Conservation (phyloP, 2,797 vertebrate genomes). For the Catharus ustulatus region DNA sequence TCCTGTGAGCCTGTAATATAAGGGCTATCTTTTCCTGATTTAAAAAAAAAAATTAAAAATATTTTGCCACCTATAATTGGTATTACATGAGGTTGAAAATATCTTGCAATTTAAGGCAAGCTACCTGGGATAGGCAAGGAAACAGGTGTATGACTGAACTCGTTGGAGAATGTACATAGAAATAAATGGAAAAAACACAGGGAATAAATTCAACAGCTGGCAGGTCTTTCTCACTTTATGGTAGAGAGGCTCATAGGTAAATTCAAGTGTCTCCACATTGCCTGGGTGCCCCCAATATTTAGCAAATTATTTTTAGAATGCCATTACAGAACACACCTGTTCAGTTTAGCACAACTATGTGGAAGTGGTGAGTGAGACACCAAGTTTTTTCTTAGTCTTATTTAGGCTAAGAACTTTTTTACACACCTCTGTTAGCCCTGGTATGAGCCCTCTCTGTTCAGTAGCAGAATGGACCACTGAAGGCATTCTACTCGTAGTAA, state of each 20-base stretch:
- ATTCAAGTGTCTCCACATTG: neutral
- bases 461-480: neutral
- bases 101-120: conserved; percentile 1
- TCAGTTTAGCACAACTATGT: neutral
- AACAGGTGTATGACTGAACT: neutral
- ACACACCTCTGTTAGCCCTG: neutral
- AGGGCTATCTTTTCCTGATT: neutral
- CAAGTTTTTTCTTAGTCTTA: neutral
- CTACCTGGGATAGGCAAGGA: neutral
- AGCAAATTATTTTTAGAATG: neutral
- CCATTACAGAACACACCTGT: neutral
- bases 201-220: neutral
- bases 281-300: neutral
- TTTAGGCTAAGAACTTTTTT: neutral
- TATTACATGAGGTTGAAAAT: conserved; percentile 30
- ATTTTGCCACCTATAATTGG: neutral
- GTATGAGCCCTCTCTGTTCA: neutral
- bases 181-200: neutral
- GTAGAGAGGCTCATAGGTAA: neutral
- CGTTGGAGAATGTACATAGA: neutral
- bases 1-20: neutral
- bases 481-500: neutral
- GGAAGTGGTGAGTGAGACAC: neutral
- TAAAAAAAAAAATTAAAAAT: too few species aligned
- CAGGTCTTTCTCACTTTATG: neutral